Evolutionary conservation across 2,113 vertebrate genomes (phyloP).

Genomic region (Alaudala cheleensis): DNA sequence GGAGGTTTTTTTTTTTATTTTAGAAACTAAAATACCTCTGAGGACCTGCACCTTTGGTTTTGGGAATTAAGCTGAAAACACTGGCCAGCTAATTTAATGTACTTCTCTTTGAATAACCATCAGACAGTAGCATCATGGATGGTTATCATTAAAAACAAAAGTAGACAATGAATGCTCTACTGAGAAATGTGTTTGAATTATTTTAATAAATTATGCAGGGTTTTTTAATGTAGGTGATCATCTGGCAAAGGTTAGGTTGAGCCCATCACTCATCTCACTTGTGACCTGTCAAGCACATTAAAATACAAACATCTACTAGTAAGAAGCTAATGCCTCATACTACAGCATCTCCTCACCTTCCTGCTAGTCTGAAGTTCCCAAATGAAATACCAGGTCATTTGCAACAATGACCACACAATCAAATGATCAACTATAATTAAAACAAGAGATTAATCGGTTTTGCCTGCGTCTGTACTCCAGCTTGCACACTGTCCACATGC

Average conservation of each 20-base stretch:
- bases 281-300: constrained; percentile 30
- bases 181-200: constrained; percentile 13
- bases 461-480: constrained; percentile 48
- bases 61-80: background rate
- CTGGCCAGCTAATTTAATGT: background rate
- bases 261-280: constrained; percentile 56
- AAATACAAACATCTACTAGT: constrained; percentile 14
- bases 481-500: constrained; percentile 37
- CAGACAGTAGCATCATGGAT: background rate
- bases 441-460: constrained; percentile 49
- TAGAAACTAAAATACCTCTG: background rate
- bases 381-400: constrained; percentile 55
- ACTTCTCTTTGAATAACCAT: background rate
- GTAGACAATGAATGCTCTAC: background rate
- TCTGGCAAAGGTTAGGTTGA: constrained; percentile 59
- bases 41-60: background rate
- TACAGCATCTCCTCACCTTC: background rate
- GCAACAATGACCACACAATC: constrained; percentile 49
- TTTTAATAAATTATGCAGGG: constrained; percentile 37
- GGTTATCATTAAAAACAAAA: background rate
- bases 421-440: constrained; percentile 19
- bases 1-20: background rate
- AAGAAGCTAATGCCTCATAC: constrained; percentile 14
- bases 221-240: constrained; percentile 55
- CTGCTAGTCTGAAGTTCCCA: constrained; percentile 20